These are phyloP conservation scores for Tachypleus tridentatus DNA, from an alignment of 1,140 invertebrate genomes.

Conservation along the genomic window DNA sequence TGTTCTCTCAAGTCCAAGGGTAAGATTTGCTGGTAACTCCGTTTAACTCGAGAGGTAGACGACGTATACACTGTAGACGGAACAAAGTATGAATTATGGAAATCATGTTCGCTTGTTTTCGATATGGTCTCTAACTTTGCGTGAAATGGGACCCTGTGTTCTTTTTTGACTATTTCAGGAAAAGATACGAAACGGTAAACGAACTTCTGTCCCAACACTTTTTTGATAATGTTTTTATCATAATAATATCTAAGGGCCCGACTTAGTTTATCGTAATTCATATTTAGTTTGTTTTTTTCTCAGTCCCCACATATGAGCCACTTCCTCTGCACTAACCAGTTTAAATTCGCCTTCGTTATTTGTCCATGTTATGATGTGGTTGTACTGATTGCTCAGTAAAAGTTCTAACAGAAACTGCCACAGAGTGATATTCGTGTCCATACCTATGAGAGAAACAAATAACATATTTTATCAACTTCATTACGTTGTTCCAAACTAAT, in stretches of 20 bases:
- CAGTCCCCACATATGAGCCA: slow-evolving; percentile 52
- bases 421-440: slow-evolving; percentile 36
- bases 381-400: slow-evolving; percentile 33
- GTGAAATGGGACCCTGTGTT: slow-evolving; percentile 41
- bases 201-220: slow-evolving; percentile 50
- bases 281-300: slow-evolving; percentile 55
- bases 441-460: slow-evolving; percentile 23
- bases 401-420: slow-evolving; percentile 42
- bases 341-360: slow-evolving; percentile 42
- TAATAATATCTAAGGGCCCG: slow-evolving; percentile 54
- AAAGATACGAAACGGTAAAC: slow-evolving; percentile 42
- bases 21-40: slow-evolving; percentile 2
- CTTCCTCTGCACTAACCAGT: slow-evolving; percentile 42
- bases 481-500: too few relatives aligned
- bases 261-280: slow-evolving; percentile 58
- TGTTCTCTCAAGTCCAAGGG: not conserved
- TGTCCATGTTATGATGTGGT: slow-evolving; percentile 40
- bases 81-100: not conserved
- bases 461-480: too few relatives aligned
- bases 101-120: not conserved
- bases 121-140: slow-evolving; percentile 38
- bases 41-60: too few relatives aligned
- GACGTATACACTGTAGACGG: slow-evolving; percentile 1
- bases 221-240: slow-evolving; percentile 54
- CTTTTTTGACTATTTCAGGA: slow-evolving; percentile 44